A percentile compares a stretch with the other conserved stretches of the same genome.
These are phyloP conservation scores for Sorex araneus DNA, from an alignment of 2,113 vertebrate genomes.

Conservation along the genomic window DNA sequence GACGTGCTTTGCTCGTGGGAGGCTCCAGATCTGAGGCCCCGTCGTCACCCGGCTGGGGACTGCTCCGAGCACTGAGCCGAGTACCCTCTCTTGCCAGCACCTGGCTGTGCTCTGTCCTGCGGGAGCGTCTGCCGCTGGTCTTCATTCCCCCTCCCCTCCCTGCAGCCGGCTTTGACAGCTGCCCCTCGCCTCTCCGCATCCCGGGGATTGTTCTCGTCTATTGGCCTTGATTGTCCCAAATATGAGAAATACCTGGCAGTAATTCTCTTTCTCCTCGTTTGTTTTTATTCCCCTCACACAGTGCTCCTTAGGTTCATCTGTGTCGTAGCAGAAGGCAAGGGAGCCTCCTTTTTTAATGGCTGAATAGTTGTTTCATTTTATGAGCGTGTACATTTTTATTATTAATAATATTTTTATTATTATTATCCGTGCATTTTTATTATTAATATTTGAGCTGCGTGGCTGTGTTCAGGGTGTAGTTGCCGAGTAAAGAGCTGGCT, in stretches of 20 bases:
- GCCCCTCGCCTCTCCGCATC: not conserved
- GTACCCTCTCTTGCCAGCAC: too few relatives aligned
- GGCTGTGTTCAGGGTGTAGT: not conserved
- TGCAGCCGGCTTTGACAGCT: not conserved
- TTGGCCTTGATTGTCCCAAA: not conserved
- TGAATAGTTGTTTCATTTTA: not conserved
- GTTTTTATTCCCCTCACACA: not conserved
- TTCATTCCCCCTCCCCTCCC: not conserved
- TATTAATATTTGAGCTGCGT: not conserved
- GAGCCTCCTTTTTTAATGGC: not conserved
- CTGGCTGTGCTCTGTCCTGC: not conserved
- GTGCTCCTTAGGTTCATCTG: not conserved
- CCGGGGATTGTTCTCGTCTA: not conserved
- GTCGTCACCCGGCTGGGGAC: too few relatives aligned
- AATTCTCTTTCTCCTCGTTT: not conserved
- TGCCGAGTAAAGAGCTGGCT: slow-evolving; percentile 69
- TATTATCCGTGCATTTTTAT: not conserved
- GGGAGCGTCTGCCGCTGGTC: not conserved
- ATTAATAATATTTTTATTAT: too few relatives aligned
- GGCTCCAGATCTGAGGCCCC: too few relatives aligned
- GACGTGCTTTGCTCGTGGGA: too few relatives aligned
- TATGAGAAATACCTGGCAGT: not conserved
- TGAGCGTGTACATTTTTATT: not conserved
- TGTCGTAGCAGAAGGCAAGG: not conserved
- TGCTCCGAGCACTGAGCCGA: too few relatives aligned